A percentile compares a stretch with the other conserved stretches of the same genome.
These are phyloP conservation scores for Maniola jurtina DNA, from an alignment of 1,140 invertebrate species.

Conservation along the genomic window DNA sequence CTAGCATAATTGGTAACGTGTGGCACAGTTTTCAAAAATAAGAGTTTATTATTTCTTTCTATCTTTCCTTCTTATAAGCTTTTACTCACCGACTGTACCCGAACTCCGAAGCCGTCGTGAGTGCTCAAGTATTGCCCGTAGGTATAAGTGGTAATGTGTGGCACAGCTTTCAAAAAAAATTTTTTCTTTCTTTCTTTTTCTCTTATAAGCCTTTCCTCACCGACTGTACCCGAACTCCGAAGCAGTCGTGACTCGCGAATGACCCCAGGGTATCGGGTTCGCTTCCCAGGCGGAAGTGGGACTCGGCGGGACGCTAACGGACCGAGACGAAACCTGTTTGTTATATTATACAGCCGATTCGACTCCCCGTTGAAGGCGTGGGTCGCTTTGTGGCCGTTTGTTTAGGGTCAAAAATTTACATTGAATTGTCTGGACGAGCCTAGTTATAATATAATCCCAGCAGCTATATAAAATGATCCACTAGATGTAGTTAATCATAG, in stretches of 20 bases:
- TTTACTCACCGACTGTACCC: neutral
- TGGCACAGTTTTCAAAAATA: too few relatives aligned
- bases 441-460: too few relatives aligned
- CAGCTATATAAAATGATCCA: too few relatives aligned
- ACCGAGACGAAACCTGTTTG: conserved; percentile 17
- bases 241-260: neutral
- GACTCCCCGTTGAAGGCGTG: neutral
- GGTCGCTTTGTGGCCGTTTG: conserved; percentile 2
- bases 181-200: too few relatives aligned
- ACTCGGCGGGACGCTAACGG: conserved; percentile 21
- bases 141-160: too few relatives aligned
- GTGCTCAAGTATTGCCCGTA: too few relatives aligned
- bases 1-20: too few relatives aligned
- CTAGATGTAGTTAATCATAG: too few relatives aligned
- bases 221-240: neutral
- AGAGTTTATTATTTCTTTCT: too few relatives aligned
- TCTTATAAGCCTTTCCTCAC: neutral
- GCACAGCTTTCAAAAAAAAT: too few relatives aligned
- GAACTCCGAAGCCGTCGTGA: neutral
- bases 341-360: conserved; percentile 2
- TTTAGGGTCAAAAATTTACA: neutral
- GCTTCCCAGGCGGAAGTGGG: conserved; percentile 33
- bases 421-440: neutral
- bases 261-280: conserved; percentile 22
- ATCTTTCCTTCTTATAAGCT: too few relatives aligned